Base-by-base conservation (phyloP, 2,113 vertebrate species). In the Microcebus tavaratra region DNA sequence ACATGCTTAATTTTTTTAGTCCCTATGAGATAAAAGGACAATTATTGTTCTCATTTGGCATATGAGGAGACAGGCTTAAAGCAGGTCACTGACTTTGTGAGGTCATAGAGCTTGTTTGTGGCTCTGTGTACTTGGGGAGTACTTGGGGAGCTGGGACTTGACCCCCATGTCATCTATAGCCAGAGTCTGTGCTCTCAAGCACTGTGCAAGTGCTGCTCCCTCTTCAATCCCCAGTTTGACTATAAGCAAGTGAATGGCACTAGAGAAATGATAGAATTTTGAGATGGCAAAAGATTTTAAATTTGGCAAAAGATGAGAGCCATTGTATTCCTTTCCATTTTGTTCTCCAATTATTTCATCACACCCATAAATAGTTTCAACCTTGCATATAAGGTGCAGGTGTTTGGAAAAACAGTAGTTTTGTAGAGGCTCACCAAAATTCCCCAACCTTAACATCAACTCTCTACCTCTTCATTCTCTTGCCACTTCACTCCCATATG, bases 221-320 rank as follows among this genome's bases (percentile, higher is more conserved):
- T 89, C 45, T 79, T 68, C 59, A 15, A 18, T 68, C 53, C 36
- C 45, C 6, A 65, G 23, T 45, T 70, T 23, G 42, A 50, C 45
- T 73, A 20, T 2, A 90, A 89, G 18, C 34, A 91, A 85, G n/a
- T 89, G 61, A 82, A 79, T 70, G 57, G 6, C 8, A 59, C 39
- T 34, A 83, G 57, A 92, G 31, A 23, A 97, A 91, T 36, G 39
- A 8, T 57, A 83, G 70, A 80, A 95, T 93, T 73, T 86, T 48
- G 42, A 89, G 20, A 87, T 81, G 34, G 72, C 89, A 87, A 96
- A 94, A 83, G 95, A 81, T 78, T 90, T 76, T 85, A 4, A 87
- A 57, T 87, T 85, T 82, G 92, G 29, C 53, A 97, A 87, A 65
- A 93, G 63, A 65, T 61, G 42, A 63, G 31, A 80, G 31, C 23